A percentile compares a stretch with the other conserved stretches of the same genome.
These are phyloP conservation scores for Chanos chanos DNA, from an alignment of 2,797 vertebrate species.

Conservation along the genomic window DNA sequence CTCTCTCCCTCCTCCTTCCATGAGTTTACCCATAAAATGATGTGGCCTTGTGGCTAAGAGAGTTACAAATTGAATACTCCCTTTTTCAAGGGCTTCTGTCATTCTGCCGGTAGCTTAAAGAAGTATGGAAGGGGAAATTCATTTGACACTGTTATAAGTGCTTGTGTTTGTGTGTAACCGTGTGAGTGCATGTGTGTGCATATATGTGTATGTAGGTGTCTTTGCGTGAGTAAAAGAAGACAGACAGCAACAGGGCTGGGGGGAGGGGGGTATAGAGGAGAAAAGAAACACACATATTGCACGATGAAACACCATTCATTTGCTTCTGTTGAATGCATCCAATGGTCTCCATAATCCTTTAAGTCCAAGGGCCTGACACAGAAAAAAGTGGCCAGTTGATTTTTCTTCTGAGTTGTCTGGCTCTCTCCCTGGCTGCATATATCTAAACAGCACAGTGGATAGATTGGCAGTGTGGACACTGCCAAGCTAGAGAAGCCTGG, in stretches of 20 bases:
- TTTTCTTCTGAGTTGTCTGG: too few relatives aligned
- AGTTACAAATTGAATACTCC: conserved; percentile 57
- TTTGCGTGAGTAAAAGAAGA: too few relatives aligned
- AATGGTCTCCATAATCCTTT: too few relatives aligned
- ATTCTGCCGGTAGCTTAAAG: conserved; percentile 50
- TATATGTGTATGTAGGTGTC: conserved; percentile 2
- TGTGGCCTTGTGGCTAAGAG: conserved; percentile 49
- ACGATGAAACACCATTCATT: too few relatives aligned
- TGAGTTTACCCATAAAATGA: conserved; percentile 52
- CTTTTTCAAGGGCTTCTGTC: conserved; percentile 56
- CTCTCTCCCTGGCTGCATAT: too few relatives aligned
- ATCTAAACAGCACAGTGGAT: too few relatives aligned
- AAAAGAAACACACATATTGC: too few relatives aligned
- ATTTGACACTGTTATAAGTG: conserved; percentile 40
- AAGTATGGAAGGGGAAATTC: conserved; percentile 50
- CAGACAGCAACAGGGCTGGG: too few relatives aligned
- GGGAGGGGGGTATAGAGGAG: too few relatives aligned
- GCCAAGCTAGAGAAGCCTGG: too few relatives aligned
- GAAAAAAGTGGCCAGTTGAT: neutral
- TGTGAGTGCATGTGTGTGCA: conserved; percentile 18
- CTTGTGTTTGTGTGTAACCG: conserved; percentile 20
- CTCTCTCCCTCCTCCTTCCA: conserved; percentile 45
- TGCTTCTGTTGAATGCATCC: too few relatives aligned
- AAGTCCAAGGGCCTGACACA: neutral
- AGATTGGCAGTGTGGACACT: too few relatives aligned